These are phyloP conservation scores for Furnarius figulus DNA, from an alignment of 2,113 vertebrate species.

Conservation along the genomic window DNA sequence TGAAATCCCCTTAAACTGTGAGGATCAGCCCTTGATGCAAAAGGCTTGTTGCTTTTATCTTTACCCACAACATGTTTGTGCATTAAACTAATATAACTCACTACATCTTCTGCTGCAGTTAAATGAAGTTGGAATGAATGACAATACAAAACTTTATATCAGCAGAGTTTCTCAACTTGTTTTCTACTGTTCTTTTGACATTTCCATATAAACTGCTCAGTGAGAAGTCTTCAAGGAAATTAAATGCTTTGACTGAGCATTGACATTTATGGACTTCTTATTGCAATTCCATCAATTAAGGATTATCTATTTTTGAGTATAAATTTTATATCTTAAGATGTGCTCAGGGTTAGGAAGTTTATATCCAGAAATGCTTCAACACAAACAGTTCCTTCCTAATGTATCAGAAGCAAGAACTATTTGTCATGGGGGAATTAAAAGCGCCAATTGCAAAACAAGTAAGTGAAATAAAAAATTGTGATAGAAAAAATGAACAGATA, in stretches of 20 bases:
- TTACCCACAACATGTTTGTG: not conserved
- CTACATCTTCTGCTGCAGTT: not conserved
- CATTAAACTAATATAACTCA: not conserved
- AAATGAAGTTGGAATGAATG: not conserved
- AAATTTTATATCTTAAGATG: not conserved
- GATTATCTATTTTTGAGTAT: not conserved
- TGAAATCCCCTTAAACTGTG: not conserved
- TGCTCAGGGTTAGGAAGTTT: not conserved
- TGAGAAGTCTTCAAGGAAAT: not conserved
- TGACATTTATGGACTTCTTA: not conserved
- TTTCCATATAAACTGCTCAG: not conserved
- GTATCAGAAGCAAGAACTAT: not conserved
- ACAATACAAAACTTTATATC: not conserved
- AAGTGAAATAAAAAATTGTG: conserved; percentile 8
- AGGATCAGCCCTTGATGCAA: not conserved
- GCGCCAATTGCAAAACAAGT: not conserved
- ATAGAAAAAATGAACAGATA: not conserved
- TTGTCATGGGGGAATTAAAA: not conserved
- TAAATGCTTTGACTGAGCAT: not conserved
- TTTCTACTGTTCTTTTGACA: not conserved
- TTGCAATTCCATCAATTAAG: not conserved
- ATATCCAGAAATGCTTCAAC: not conserved
- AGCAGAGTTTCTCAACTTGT: not conserved
- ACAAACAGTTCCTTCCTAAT: not conserved
- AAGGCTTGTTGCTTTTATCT: not conserved